Conservation (phyloP, 1,140 invertebrate species). For the Drosophila virilis region DNA sequence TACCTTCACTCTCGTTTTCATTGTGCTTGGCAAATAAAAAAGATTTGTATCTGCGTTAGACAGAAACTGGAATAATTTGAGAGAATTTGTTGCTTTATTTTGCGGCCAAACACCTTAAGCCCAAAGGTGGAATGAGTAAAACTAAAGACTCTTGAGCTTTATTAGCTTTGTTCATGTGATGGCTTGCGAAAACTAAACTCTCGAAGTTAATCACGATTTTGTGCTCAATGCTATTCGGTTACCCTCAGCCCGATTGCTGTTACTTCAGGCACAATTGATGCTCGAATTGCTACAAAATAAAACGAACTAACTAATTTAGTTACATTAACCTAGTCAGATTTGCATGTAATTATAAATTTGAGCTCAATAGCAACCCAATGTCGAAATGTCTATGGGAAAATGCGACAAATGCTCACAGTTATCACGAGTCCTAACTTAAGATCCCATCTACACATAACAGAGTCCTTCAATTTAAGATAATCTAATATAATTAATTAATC, state of each 20-base stretch:
- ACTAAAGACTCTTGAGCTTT: conserved; percentile 54
- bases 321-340: conserved; percentile 13
- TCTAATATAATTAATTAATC: no score
- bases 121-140: conserved; percentile 58
- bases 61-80: conserved; percentile 56
- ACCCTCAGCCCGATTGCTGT: neutral
- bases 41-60: conserved; percentile 56
- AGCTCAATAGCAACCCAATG: neutral
- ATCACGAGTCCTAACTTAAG: no score
- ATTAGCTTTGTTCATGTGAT: conserved; percentile 58
- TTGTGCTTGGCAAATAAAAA: conserved; percentile 62
- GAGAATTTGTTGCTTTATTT: conserved; percentile 46
- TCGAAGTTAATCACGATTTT: conserved; percentile 56
- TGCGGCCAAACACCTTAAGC: conserved; percentile 56
- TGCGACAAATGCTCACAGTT: no score
- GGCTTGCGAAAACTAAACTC: conserved; percentile 40
- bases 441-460: no score
- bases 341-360: conserved; percentile 5
- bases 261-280: no score
- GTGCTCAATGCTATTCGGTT: conserved; percentile 37
- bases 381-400: no score
- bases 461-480: no score
- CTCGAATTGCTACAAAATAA: no score
- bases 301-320: conserved; percentile 18
- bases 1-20: conserved; percentile 67